Percentiles rank a stretch among this genome's conserved stretches.
Conservation (phyloP, 1,140 invertebrate species). For the Drosophila ohnishii region DNA sequence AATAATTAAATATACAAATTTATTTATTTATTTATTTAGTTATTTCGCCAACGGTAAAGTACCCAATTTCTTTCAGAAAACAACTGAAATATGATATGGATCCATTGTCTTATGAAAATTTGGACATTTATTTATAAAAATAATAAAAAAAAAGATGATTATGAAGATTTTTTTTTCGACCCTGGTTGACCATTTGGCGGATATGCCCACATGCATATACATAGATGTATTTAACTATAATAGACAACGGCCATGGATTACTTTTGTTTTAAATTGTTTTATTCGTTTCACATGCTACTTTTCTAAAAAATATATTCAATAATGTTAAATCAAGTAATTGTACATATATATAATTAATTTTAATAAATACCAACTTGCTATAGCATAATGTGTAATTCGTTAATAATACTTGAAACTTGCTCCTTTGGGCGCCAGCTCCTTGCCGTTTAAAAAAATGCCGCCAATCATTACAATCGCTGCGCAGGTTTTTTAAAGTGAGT, state of each 20-base stretch:
- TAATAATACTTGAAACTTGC: slow-evolving; percentile 77
- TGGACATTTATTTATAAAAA: too few species aligned
- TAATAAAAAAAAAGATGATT: too few species aligned
- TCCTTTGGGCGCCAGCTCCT: slow-evolving; percentile 41
- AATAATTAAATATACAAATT: too few species aligned
- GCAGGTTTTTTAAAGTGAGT: slow-evolving; percentile 44
- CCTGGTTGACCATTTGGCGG: too few species aligned
- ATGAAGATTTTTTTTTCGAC: too few species aligned
- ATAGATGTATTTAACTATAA: slow-evolving; percentile 2
- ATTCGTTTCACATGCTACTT: slow-evolving; percentile 67
- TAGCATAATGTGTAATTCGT: slow-evolving; percentile 75
- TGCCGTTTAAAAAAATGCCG: slow-evolving; percentile 51
- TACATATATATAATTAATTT: slow-evolving; percentile 70
- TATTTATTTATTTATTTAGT: too few species aligned
- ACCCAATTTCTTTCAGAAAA: too few species aligned
- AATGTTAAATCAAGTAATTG: slow-evolving; percentile 77
- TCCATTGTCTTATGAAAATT: too few species aligned
- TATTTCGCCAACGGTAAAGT: too few species aligned
- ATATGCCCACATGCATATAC: background rate
- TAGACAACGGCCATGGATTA: slow-evolving; percentile 26
- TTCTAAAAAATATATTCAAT: slow-evolving; percentile 80
- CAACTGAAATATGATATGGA: too few species aligned
- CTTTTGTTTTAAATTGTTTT: slow-evolving; percentile 34
- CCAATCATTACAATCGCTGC: slow-evolving; percentile 43
- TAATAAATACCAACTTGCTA: slow-evolving; percentile 81